These are phyloP conservation scores for Hydriomena furcata DNA, from an alignment of 2,888 invertebrate species.

Conservation along the genomic window DNA sequence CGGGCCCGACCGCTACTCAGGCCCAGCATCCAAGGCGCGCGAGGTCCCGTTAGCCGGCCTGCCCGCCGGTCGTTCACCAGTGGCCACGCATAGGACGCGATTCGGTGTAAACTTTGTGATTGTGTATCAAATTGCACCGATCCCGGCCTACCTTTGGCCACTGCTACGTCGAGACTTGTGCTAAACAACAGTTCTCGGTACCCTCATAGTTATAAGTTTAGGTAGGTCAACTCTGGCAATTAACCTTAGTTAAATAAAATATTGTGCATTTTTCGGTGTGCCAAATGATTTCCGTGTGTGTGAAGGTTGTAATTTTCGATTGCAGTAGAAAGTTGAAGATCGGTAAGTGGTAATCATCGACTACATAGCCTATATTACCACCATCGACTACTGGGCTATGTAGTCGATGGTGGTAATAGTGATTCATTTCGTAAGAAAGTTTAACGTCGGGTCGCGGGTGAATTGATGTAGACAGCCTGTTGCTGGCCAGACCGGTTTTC, in stretches of 20 bases:
- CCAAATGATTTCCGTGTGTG: constrained; percentile 23
- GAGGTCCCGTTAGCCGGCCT: constrained; percentile 77
- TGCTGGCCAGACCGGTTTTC: constrained; percentile 70
- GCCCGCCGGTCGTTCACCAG: constrained; percentile 73
- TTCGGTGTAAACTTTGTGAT: constrained; percentile 80
- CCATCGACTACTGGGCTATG: too few relatives aligned
- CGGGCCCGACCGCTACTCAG: constrained; percentile 78
- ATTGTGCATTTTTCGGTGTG: constrained; percentile 24
- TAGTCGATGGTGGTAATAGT: constrained; percentile 43
- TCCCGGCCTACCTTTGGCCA: constrained; percentile 83
- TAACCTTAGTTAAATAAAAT: constrained; percentile 18
- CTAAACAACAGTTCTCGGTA: constrained; percentile 16
- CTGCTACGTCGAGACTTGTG: constrained; percentile 46
- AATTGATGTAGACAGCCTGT: constrained; percentile 64
- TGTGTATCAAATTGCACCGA: constrained; percentile 81
- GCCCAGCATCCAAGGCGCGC: constrained; percentile 79
- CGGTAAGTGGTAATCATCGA: constrained; percentile 32
- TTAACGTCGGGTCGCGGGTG: constrained; percentile 65
- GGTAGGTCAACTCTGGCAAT: constrained; percentile 34
- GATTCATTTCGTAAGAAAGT: constrained; percentile 72
- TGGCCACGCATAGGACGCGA: constrained; percentile 82
- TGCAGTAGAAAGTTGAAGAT: constrained; percentile 39
- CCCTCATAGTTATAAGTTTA: constrained; percentile 29
- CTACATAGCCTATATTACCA: too few relatives aligned
- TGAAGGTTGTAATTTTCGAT: constrained; percentile 26